Evolutionary conservation across 1,140 invertebrate species (phyloP), one percentile per base, ranked within the genome.

Genomic region (Augochlora pura): DNA sequence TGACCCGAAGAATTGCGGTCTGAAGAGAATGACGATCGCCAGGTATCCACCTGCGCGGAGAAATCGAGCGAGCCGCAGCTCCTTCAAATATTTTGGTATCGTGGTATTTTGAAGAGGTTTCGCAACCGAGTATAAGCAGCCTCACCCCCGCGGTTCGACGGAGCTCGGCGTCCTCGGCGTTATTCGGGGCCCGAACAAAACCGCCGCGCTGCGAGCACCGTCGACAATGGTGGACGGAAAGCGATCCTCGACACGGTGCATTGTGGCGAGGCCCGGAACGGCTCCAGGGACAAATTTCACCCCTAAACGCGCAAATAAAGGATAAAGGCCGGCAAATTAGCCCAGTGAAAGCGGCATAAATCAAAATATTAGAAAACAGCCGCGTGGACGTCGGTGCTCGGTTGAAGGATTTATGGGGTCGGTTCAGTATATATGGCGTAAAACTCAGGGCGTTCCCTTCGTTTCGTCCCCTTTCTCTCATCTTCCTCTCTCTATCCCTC

Each of bases 341-440:
- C 79, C 86, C 84, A 90, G 91, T 90, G 89, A 91, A 91, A 92
- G 90, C 86, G 87, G 81, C 88, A 91, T 92, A 91, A 91, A 92
- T 92, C 90, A 91, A 91, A 92, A 92, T 91, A 91, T 90, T 90
- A 92, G 90, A 92, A 91, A 91, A 91, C 88, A 91, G 81, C 84
- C 77, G 81, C 87, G 78, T 60, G 78, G 67, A 81, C 74, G 69
- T 70, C 68, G 85, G 82, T 80, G 84, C 25, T 79, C 73, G 84
- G 86, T 77, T 91, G 91, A 91, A 89, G 89, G 91, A 92, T 92
- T 92, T 92, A 92, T 91, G 91, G 83, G 90, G 69, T 88, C 81
- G 57, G 81, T 80, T 54, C 77, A 38, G 70, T 82, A 52, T 81
- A 64, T 68, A 57, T 71, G 80, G 67, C 81, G 84, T 81, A 83